These are phyloP conservation scores for Xestoiulus laeticollis DNA, from an alignment of 2,888 invertebrate genomes.

Conservation along the genomic window DNA sequence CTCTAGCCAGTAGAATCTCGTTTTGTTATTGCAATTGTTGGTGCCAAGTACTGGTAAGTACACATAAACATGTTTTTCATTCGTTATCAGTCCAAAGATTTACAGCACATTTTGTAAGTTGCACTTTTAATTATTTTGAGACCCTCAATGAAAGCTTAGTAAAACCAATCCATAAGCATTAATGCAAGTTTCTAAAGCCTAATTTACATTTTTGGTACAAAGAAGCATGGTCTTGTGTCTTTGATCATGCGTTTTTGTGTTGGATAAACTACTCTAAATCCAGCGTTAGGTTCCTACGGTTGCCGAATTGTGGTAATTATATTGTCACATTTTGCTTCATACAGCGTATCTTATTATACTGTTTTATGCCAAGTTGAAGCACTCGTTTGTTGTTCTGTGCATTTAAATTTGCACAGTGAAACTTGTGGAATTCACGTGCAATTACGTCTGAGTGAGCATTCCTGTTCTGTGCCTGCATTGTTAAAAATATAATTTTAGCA, in stretches of 20 bases:
- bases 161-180: not conserved
- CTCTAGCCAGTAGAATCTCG: not conserved
- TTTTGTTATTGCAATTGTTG: not conserved
- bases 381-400: too few relatives aligned
- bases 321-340: too few relatives aligned
- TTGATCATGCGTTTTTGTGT: not conserved
- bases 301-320: too few relatives aligned
- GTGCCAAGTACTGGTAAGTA: not conserved
- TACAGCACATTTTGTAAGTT: not conserved
- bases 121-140: not conserved
- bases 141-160: not conserved
- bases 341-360: too few relatives aligned
- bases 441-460: not conserved
- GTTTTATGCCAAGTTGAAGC: too few relatives aligned
- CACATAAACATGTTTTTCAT: not conserved
- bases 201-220: too few relatives aligned
- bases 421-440: not conserved
- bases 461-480: not conserved
- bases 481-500: not conserved
- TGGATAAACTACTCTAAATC: too few relatives aligned
- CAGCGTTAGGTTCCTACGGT: too few relatives aligned
- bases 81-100: constrained; percentile 15
- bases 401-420: not conserved
- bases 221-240: not conserved
- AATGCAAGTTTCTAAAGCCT: not conserved